phyloP scores from a whole-genome alignment of 2,888 invertebrate genomes.

The Latheticus oryzae region DNA sequence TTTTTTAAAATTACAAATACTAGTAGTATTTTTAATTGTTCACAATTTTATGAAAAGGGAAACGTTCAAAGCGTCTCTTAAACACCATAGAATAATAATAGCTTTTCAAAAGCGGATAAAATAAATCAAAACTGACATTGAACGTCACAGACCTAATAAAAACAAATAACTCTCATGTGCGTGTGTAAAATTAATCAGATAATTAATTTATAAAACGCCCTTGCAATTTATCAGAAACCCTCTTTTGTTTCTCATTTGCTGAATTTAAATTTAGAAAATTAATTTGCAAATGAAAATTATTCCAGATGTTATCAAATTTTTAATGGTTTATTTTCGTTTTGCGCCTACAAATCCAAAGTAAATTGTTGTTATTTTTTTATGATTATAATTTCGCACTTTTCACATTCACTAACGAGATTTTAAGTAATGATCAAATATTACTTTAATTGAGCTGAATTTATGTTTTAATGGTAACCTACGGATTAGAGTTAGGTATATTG shows the following conservation, averaged over 20 bases:
- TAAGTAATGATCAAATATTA: conserved; percentile 23
- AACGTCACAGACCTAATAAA: conserved; percentile 23
- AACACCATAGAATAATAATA: conserved; percentile 14
- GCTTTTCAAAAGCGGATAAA: conserved; percentile 14
- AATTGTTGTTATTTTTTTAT: neutral
- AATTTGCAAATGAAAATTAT: too few species aligned
- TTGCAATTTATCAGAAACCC: conserved; percentile 11
- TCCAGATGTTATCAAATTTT: neutral
- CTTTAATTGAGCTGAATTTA: conserved; percentile 23
- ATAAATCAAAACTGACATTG: conserved; percentile 25
- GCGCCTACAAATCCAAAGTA: neutral
- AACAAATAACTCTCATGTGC: conserved; percentile 25
- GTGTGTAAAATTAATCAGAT: conserved; percentile 29
- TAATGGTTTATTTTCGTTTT: conserved; percentile 3
- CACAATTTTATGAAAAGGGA: conserved; percentile 16
- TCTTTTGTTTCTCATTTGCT: conserved; percentile 12
- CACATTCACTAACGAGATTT: conserved; percentile 10
- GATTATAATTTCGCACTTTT: neutral
- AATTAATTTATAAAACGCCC: conserved; percentile 29
- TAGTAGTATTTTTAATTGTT: too few species aligned
- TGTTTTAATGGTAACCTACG: too few species aligned
- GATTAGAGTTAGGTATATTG: too few species aligned
- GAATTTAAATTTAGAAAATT: conserved; percentile 7
- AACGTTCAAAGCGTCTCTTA: conserved; percentile 10
- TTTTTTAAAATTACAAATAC: too few species aligned